phyloP scores from a whole-genome alignment of 2,797 vertebrate genomes.

The Gastrophryne carolinensis region DNA sequence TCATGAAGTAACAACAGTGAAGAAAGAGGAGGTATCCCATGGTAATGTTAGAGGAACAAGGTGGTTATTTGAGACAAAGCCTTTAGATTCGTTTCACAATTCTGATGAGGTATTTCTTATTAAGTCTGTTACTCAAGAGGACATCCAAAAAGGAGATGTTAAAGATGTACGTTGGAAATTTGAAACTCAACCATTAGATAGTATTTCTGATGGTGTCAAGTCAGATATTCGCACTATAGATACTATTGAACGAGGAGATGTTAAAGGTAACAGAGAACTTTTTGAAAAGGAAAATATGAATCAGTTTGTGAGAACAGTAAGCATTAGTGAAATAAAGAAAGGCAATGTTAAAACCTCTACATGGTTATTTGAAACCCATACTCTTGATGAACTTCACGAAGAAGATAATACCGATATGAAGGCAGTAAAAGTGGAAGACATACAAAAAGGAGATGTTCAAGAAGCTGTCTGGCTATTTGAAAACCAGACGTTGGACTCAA shows the following conservation, averaged over 20 bases:
- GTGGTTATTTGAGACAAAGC: constrained; percentile 95
- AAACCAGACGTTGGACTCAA: constrained; percentile 82
- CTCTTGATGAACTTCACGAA: constrained; percentile 82
- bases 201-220: constrained; percentile 76
- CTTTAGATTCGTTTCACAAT: constrained; percentile 85
- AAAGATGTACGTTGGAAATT: constrained; percentile 85
- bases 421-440: constrained; percentile 81
- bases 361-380: constrained; percentile 90
- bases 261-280: constrained; percentile 74
- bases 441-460: constrained; percentile 84
- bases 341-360: constrained; percentile 86
- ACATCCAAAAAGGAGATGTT: constrained; percentile 87
- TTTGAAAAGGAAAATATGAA: constrained; percentile 76
- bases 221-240: constrained; percentile 72
- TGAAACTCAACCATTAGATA: constrained; percentile 90
- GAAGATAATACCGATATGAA: constrained; percentile 80
- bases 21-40: constrained; percentile 84
- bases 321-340: constrained; percentile 86
- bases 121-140: constrained; percentile 88
- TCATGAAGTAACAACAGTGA: constrained; percentile 91
- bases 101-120: constrained; percentile 86
- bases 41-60: constrained; percentile 86
- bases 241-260: constrained; percentile 81
- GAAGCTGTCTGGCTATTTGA: constrained; percentile 92
- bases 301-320: constrained; percentile 78